Conservation (phyloP, 2,113 vertebrate genomes). For the Dasyprocta punctata region DNA sequence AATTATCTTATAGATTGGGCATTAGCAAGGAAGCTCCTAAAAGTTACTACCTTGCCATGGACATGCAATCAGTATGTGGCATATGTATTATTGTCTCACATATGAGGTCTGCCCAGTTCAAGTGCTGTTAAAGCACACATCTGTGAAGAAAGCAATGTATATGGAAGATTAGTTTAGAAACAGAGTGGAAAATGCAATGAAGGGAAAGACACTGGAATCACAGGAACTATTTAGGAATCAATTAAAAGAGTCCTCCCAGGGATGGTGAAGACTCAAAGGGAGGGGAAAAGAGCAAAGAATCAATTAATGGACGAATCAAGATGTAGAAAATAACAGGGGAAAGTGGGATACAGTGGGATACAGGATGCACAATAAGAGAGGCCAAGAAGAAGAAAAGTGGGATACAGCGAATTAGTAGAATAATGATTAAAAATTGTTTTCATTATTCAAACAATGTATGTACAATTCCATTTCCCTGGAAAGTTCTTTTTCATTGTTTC, state of each 20-base stretch:
- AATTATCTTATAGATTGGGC: background rate
- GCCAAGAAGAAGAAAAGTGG: background rate
- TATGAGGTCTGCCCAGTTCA: background rate
- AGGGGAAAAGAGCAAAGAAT: background rate
- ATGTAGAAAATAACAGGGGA: background rate
- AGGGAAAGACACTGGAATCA: background rate
- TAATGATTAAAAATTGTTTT: background rate
- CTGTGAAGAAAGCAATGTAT: background rate
- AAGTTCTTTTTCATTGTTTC: background rate
- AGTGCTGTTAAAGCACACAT: background rate
- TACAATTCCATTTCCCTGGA: background rate
- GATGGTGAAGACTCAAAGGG: background rate
- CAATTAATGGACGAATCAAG: background rate
- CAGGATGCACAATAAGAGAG: background rate
- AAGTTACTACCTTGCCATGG: background rate
- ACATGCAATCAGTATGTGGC: background rate
- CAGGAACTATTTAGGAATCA: background rate
- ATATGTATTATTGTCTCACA: background rate
- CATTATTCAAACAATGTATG: background rate
- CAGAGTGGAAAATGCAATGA: background rate
- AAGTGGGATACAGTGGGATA: background rate
- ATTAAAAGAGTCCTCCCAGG: background rate
- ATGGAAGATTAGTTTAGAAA: conserved; percentile 13
- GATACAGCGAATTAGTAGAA: background rate
- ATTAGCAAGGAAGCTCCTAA: background rate